These are phyloP conservation scores for Zingel zingel DNA, from an alignment of 2,113 vertebrate species.

Conservation along the genomic window DNA sequence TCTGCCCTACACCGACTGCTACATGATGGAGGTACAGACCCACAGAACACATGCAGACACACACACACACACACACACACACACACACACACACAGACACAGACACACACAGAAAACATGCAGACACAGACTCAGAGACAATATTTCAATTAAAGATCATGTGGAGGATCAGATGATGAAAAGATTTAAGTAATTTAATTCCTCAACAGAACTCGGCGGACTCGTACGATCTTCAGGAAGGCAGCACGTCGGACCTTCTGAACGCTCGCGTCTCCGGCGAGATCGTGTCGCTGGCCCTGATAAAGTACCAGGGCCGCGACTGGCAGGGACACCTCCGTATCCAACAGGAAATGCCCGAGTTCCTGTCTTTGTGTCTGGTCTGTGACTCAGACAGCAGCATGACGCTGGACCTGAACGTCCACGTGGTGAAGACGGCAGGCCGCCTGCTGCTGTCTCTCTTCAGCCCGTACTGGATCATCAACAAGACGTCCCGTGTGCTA, in stretches of 20 bases:
- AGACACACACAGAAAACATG: too few species aligned
- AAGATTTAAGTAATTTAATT: too few species aligned
- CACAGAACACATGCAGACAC: too few species aligned
- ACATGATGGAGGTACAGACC: too few species aligned
- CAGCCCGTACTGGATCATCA: slow-evolving; percentile 98
- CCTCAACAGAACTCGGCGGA: slow-evolving; percentile 89
- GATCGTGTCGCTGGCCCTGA: slow-evolving; percentile 90
- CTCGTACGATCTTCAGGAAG: slow-evolving; percentile 86
- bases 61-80: too few species aligned
- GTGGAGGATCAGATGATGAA: too few species aligned
- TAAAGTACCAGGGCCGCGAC: slow-evolving; percentile 92
- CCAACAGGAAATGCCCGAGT: slow-evolving; percentile 84
- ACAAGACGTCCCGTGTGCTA: slow-evolving; percentile 94
- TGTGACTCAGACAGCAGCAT: slow-evolving; percentile 76
- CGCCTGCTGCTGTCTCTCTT: slow-evolving; percentile 89
- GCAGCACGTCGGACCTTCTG: slow-evolving; percentile 88
- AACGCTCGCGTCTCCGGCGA: slow-evolving; percentile 88
- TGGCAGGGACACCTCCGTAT: slow-evolving; percentile 91
- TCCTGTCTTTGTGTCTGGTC: slow-evolving; percentile 87
- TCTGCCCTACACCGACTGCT: too few species aligned
- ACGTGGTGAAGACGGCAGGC: slow-evolving; percentile 74
- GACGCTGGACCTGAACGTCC: slow-evolving; percentile 87
- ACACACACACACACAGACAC: too few species aligned
- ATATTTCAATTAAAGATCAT: too few species aligned
- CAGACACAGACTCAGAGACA: too few species aligned